Conservation (phyloP, 2,797 vertebrate species). For the Platalea minor region DNA sequence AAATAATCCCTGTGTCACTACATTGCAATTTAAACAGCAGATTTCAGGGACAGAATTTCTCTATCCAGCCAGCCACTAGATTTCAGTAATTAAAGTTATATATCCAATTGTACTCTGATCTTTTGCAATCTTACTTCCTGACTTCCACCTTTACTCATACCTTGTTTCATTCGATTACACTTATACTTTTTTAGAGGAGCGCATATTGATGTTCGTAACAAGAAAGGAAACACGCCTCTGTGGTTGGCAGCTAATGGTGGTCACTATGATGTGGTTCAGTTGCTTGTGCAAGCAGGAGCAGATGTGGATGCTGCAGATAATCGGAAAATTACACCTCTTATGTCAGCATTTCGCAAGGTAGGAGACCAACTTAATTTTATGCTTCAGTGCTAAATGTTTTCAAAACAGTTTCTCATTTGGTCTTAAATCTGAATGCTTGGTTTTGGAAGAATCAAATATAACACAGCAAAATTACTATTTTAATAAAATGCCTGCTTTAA, state of each 20-base stretch:
- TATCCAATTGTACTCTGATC: neutral
- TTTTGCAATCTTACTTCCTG: neutral
- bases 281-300: conserved; percentile 93
- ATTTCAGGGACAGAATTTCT: neutral
- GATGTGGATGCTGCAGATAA: conserved; percentile 99
- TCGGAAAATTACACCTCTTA: conserved; percentile 96
- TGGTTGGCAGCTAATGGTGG: conserved; percentile 97
- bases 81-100: neutral
- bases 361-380: neutral
- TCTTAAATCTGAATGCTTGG: neutral
- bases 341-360: conserved; percentile 98
- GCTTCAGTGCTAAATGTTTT: neutral
- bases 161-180: neutral
- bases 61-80: neutral
- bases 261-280: conserved; percentile 96
- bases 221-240: conserved; percentile 98
- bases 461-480: neutral
- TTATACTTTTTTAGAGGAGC: conserved; percentile 81
- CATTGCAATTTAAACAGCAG: neutral
- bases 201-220: conserved; percentile 97
- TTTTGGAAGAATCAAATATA: neutral
- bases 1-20: neutral
- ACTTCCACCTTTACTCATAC: neutral
- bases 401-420: neutral
- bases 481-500: neutral